Conservation (phyloP, 2,888 invertebrate species). For the Hemaris fuciformis region DNA sequence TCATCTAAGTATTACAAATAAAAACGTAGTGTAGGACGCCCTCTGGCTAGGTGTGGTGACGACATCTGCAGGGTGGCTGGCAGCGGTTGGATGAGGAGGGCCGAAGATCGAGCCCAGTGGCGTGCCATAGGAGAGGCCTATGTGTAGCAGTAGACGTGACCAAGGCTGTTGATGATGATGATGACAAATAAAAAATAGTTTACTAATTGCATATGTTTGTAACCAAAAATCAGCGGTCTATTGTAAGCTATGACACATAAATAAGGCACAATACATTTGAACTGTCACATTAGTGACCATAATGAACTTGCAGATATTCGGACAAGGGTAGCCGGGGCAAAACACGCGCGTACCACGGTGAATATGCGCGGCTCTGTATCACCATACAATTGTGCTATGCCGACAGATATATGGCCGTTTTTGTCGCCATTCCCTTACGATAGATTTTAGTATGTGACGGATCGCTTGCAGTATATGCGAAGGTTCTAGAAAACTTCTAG, state of each 20-base stretch:
- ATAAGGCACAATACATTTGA: conserved; percentile 44
- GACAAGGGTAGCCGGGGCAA: conserved; percentile 53
- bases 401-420: conserved; percentile 42
- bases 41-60: no score
- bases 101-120: no score
- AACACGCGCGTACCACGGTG: conserved; percentile 32
- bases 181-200: no score
- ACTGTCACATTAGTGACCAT: conserved; percentile 64
- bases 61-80: no score
- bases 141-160: no score
- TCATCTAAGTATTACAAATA: no score
- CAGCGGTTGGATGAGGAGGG: no score
- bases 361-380: conserved; percentile 31
- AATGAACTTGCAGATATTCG: conserved; percentile 65
- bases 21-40: no score
- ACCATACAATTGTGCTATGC: conserved; percentile 48
- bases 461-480: conserved; percentile 28
- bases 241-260: not conserved
- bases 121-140: no score
- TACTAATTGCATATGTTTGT: no score
- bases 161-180: no score
- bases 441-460: conserved; percentile 11
- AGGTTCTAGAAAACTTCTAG: conserved; percentile 32
- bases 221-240: not conserved
- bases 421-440: conserved; percentile 23